Percentiles rank a stretch among this genome's conserved stretches.
Conservation (phyloP, 2,888 invertebrate genomes). For the Caenorhabditis virilis region DNA sequence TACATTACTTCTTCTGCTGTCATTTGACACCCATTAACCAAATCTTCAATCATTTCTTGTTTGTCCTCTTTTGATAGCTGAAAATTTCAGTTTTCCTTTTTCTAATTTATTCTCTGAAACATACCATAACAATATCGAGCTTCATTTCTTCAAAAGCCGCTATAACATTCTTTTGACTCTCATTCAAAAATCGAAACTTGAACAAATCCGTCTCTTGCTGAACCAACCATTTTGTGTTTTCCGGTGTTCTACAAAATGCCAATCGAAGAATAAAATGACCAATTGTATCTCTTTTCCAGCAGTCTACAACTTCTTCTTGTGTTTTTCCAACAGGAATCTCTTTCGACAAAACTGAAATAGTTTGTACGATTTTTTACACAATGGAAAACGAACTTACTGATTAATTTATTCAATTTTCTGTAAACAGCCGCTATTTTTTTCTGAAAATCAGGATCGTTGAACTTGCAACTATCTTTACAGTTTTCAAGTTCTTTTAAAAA, state of each 20-base stretch:
- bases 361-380: too few species aligned
- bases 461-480: conserved; percentile 26
- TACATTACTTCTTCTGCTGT: background rate
- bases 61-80: conserved; percentile 15
- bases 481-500: conserved; percentile 46
- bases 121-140: conserved; percentile 54
- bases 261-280: conserved; percentile 90
- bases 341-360: conserved; percentile 15
- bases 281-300: conserved; percentile 77
- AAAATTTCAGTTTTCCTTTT: background rate
- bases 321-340: background rate
- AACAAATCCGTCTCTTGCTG: conserved; percentile 85
- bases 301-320: conserved; percentile 5
- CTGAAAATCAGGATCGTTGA: conserved; percentile 16
- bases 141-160: conserved; percentile 50
- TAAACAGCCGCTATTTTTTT: conserved; percentile 4
- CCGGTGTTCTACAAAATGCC: conserved; percentile 84
- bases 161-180: conserved; percentile 7
- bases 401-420: conserved; percentile 12
- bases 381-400: too few species aligned
- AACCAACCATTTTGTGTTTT: conserved; percentile 85
- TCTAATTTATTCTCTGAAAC: background rate
- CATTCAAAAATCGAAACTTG: conserved; percentile 27
- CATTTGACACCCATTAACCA: conserved; percentile 7
- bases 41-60: conserved; percentile 6